Evolutionary conservation across 2,797 vertebrate genomes (phyloP).

Genomic region (Cetoscarus ocellatus): DNA sequence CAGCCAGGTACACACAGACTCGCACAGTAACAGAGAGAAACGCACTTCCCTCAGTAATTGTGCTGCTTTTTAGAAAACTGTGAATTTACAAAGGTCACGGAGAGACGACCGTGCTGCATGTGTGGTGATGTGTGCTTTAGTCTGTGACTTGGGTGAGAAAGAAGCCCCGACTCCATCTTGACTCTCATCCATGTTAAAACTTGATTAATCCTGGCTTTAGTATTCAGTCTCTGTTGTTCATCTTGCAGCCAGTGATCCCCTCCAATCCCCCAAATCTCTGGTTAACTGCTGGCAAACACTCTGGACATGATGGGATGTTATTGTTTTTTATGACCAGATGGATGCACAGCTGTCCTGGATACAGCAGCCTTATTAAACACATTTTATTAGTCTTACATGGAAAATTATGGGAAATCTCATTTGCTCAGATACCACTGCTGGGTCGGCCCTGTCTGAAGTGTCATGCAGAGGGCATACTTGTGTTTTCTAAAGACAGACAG

Average conservation of each 20-base stretch:
- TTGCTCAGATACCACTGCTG: slow-evolving; percentile 15
- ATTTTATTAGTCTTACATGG: slow-evolving; percentile 37
- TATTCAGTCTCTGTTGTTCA: not conserved
- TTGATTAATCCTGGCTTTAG: not conserved
- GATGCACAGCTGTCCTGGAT: slow-evolving; percentile 51
- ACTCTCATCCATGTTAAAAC: not conserved
- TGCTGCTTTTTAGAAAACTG: slow-evolving; percentile 30
- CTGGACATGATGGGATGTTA: slow-evolving; percentile 22
- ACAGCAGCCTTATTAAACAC: slow-evolving; percentile 43
- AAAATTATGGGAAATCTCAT: slow-evolving; percentile 41
- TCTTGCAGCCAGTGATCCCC: not conserved
- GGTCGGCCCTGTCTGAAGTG: slow-evolving; percentile 1
- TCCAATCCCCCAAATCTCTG: slow-evolving; percentile 9
- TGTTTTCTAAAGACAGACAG: slow-evolving; percentile 1
- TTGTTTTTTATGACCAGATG: slow-evolving; percentile 47
- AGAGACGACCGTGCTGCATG: slow-evolving; percentile 6
- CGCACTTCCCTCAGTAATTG: slow-evolving; percentile 4
- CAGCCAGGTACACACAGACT: not conserved
- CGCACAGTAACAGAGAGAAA: slow-evolving; percentile 4
- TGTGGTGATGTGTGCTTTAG: not conserved
- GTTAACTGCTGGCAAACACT: slow-evolving; percentile 32
- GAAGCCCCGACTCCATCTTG: not conserved
- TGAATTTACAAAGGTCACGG: slow-evolving; percentile 53
- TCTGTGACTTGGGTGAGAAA: not conserved
- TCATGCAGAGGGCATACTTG: not conserved